Conservation (phyloP, 2,888 invertebrate species). For the Drosophila stalkeri region DNA sequence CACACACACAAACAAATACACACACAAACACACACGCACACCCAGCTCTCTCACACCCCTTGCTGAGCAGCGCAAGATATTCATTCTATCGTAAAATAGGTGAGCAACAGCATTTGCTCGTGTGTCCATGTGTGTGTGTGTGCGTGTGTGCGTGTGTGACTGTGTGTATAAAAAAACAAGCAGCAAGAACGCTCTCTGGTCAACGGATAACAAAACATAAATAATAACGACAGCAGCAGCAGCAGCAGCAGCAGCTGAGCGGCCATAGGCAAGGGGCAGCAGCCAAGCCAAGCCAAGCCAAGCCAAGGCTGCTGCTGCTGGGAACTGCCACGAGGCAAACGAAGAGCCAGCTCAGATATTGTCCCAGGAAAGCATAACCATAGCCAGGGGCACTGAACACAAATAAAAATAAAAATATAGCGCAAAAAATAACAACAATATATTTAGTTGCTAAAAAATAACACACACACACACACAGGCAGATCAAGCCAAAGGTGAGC, state of each 20-base stretch:
- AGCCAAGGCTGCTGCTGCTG: constrained; percentile 31
- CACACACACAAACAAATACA: constrained; percentile 36
- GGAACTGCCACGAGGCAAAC: constrained; percentile 33
- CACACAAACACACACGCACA: constrained; percentile 16
- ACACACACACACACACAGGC: not conserved
- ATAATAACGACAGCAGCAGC: constrained; percentile 76
- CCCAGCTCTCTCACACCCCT: constrained; percentile 10
- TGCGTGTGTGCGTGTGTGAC: constrained; percentile 32
- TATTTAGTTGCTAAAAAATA: constrained; percentile 10
- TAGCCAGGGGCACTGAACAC: constrained; percentile 2
- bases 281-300: constrained; percentile 28
- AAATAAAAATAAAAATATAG: not conserved
- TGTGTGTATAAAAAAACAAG: constrained; percentile 64
- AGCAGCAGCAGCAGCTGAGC: constrained; percentile 25
- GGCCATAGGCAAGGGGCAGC: constrained; percentile 9
- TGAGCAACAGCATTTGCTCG: constrained; percentile 53
- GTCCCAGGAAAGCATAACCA: constrained; percentile 30
- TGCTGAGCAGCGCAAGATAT: constrained; percentile 60
- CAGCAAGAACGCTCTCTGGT: constrained; percentile 77
- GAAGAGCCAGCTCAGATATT: constrained; percentile 31
- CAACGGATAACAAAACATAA: constrained; percentile 83
- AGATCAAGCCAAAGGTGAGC: constrained; percentile 19
- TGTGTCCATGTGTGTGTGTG: constrained; percentile 25
- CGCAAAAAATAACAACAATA: not conserved
- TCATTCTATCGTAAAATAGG: constrained; percentile 81